These are phyloP conservation scores for Sminthurinus signatus DNA, from an alignment of 1,140 invertebrate genomes.

Conservation along the genomic window DNA sequence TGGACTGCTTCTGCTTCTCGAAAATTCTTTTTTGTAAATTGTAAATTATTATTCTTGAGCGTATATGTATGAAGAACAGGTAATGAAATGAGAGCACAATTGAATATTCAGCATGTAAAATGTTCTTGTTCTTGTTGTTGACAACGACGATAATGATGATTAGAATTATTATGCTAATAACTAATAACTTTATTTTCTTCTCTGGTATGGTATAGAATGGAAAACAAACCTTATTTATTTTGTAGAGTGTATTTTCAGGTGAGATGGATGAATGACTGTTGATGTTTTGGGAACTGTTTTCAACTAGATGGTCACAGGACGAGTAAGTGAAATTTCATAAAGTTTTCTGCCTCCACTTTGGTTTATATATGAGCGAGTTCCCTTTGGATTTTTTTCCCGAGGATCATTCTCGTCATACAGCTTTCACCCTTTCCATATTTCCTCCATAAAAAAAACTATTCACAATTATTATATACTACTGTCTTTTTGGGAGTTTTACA, in stretches of 20 bases:
- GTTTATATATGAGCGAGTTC: slow-evolving; percentile 20
- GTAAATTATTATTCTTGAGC: too few species aligned
- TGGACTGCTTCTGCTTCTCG: too few species aligned
- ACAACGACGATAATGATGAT: too few species aligned
- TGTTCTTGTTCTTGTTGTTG: too few species aligned
- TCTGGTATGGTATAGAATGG: neutral
- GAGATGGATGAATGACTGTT: neutral
- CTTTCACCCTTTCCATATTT: slow-evolving; percentile 17
- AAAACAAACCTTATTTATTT: neutral
- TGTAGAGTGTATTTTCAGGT: neutral
- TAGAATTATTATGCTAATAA: too few species aligned
- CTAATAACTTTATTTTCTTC: slow-evolving; percentile 13
- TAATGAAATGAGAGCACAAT: too few species aligned
- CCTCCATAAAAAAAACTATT: slow-evolving; percentile 12
- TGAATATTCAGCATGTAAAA: too few species aligned
- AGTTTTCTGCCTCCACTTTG: neutral
- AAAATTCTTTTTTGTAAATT: too few species aligned
- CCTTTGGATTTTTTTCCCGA: slow-evolving; percentile 4
- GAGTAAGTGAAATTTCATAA: slow-evolving; percentile 9
- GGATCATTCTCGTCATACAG: slow-evolving; percentile 7
- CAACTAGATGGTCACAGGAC: neutral
- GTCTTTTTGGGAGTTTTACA: slow-evolving; percentile 7
- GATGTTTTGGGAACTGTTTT: neutral
- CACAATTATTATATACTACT: slow-evolving; percentile 3
- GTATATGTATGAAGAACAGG: too few species aligned